Evolutionary conservation across 2,113 vertebrate genomes (phyloP).

Genomic region (Pollimyrus isidori): DNA sequence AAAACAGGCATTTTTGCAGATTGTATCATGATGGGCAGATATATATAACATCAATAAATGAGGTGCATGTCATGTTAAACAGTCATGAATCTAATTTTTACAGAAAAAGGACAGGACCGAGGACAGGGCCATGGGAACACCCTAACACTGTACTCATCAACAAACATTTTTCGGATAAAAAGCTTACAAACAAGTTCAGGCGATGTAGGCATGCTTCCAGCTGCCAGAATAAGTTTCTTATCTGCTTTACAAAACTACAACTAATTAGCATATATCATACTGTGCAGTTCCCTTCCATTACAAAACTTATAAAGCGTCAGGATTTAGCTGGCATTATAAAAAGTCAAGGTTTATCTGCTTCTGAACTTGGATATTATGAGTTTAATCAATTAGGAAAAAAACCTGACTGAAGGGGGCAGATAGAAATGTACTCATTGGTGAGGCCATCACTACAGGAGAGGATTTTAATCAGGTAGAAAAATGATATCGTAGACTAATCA

Average conservation of each 20-base stretch:
- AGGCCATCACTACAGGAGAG: not conserved
- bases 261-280: conserved; percentile 1
- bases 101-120: not conserved
- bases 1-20: conserved; percentile 4
- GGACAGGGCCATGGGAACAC: not conserved
- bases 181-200: not conserved
- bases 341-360: not conserved
- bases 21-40: not conserved
- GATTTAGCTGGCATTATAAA: not conserved
- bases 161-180: not conserved
- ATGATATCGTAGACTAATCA: not conserved
- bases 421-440: not conserved
- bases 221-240: not conserved
- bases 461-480: not conserved
- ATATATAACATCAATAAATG: not conserved
- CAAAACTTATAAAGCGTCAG: not conserved
- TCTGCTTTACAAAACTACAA: not conserved
- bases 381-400: conserved; percentile 3
- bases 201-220: not conserved
- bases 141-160: not conserved
- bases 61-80: not conserved
- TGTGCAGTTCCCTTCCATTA: not conserved
- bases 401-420: not conserved
- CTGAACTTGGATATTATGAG: not conserved
- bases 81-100: not conserved